Base-by-base conservation (phyloP, 2,888 invertebrate species). In the Phorcus lineatus region DNA sequence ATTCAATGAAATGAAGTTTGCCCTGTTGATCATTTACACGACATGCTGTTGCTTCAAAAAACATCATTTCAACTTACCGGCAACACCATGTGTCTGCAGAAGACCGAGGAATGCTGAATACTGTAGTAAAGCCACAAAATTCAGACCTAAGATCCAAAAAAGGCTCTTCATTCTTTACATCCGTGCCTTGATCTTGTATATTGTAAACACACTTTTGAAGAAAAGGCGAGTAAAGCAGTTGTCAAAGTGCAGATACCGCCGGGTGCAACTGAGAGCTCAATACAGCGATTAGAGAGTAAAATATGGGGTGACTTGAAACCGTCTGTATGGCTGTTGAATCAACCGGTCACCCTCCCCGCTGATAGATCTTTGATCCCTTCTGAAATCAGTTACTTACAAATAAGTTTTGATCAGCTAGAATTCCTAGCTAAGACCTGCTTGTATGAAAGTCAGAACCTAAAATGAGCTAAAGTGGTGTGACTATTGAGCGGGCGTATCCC, bases 231-330 rank as follows among this genome's bases (percentile, higher is more conserved):
- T 47, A 47, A 47, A 47, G 11, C 47, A 47, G 47, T 11, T 47
- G 47, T 47, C 47, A 11, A 47, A 4, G 47, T 47, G 7, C 28
- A 62, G 28, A 62, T 24, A 24, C 62, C 62, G 62, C 24, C 62
- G 24, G 62, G 62, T 28, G 62, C 28, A 28, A 28, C 62, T 22
- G 28, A 62, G 62, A 28, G 62, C 22, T 62, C 24, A 62, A 62
- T 28, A 40, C 70, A 70, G 70, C 36, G 17, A 70, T 7, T 24
- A 57, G n/a, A n/a, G 57, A 22, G 57, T 11, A 47, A 9, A 57
- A 36, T 36, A 7, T 31, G 70, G 70, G 70, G 70, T n/a, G 70
- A 70, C 70, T 70, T 70, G 70, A 70, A 70, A 36, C 70, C 70
- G 70, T 40, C 70, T 70, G 70, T 47, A 4, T 70, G 70, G 70